Evolutionary conservation across 2,113 vertebrate species (phyloP).

Genomic region (Apaloderma vittatum): DNA sequence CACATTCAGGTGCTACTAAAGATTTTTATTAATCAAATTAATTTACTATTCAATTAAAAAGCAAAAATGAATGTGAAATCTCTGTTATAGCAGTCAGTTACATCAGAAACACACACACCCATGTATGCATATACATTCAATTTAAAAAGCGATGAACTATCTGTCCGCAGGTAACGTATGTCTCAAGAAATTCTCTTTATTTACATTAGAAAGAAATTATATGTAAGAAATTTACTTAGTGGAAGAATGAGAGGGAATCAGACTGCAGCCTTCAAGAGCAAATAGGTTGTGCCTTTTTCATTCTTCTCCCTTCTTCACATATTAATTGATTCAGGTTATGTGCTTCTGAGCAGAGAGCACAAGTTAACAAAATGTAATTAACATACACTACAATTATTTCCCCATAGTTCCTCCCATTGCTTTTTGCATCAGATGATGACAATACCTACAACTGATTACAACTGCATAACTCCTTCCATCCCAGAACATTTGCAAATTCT

Average conservation of each 20-base stretch:
- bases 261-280: background rate
- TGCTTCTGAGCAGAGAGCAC: background rate
- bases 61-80: slow-evolving; percentile 38
- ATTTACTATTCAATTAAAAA: slow-evolving; percentile 71
- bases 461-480: background rate
- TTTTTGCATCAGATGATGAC: background rate
- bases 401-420: background rate
- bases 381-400: background rate
- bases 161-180: background rate
- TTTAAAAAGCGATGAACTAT: slow-evolving; percentile 4
- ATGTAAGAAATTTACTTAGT: background rate
- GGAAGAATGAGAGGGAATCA: background rate
- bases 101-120: background rate
- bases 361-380: background rate
- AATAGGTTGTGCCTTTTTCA: background rate
- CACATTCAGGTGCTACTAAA: background rate
- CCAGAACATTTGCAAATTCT: background rate
- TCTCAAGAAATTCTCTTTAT: background rate
- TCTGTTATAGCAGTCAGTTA: background rate
- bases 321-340: background rate
- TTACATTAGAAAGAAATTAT: slow-evolving; percentile 16
- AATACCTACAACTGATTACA: background rate
- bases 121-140: background rate
- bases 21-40: slow-evolving; percentile 59
- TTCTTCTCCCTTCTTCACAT: background rate